Conservation (phyloP, 2,888 invertebrate genomes). For the Dinocampus coccinellae region DNA sequence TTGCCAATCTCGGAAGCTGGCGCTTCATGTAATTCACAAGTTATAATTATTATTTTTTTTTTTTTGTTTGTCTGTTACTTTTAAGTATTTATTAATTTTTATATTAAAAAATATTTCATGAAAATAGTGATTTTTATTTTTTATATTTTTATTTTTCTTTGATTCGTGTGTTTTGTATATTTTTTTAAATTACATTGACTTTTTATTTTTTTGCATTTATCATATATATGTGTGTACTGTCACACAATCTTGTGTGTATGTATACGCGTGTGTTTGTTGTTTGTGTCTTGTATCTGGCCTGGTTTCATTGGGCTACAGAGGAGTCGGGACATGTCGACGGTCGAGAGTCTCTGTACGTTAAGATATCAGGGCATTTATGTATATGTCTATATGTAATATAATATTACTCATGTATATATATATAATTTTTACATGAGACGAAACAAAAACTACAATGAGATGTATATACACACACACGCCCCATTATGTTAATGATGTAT, state of each 20-base stretch:
- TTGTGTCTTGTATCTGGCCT: constrained; percentile 52
- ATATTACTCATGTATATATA: background rate
- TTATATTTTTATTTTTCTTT: no score
- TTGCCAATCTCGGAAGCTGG: constrained; percentile 16
- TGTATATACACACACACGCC: no score
- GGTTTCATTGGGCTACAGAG: constrained; percentile 55
- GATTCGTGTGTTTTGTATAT: no score
- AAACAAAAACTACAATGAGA: no score
- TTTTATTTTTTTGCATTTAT: no score
- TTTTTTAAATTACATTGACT: no score
- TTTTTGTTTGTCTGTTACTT: no score
- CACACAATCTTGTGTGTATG: background rate
- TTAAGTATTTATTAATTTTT: no score
- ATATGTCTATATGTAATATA: background rate
- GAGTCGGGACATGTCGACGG: background rate
- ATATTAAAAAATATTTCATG: no score
- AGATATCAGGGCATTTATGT: background rate
- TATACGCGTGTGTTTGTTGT: no score
- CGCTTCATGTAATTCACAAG: background rate
- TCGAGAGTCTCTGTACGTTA: constrained; percentile 50
- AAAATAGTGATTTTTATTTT: no score
- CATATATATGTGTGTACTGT: background rate
- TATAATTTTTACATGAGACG: constrained; percentile 30
- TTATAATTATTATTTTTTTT: background rate
- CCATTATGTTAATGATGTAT: no score